Evolutionary conservation across 1,140 invertebrate species (phyloP), one percentile per base, ranked within the genome.

Genomic region (Amphibalanus amphitrite): DNA sequence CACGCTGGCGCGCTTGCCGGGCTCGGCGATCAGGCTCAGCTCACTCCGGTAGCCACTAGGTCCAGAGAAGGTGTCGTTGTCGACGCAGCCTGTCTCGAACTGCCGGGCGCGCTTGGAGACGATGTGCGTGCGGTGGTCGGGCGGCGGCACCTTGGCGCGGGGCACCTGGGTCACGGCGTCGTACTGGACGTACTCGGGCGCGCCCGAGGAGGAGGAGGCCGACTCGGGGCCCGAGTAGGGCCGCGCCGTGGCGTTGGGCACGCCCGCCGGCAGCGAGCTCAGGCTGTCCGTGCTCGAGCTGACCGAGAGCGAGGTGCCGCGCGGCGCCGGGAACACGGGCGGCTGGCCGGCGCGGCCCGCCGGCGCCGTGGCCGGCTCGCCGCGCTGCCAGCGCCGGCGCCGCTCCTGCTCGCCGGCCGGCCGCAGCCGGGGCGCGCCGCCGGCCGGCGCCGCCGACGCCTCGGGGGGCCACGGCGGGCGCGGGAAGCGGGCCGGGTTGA

Each of bases 151-250:
- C 17, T 67, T 67, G 65, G 28, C 65, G 65, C 65, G 65, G n/a
- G 65, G 65, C n/a, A 67, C 65, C 28, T 67, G 65, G 3, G 65
- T 67, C 65, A 67, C n/a, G 3, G 65, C 65, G 28, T 67, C 65
- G 65, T 67, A 67, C 65, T 67, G 65, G 10, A 67, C 65, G 28
- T 67, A 67, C 65, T 67, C 65, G 65, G 65, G 65, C 65, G 65
- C 13, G 47, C 25, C 47, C 47, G 13, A 13, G 47, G 47, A 67
- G 23, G 26, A 0, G 0, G n/a, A 26, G 3, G 23, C n/a, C 8
- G 65, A 10, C 10, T 26, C 65, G 17, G 65, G 65, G 65, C 65
- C 47, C 6, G 47, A 38, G 47, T 59, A 59, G 10, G 47, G 47
- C 47, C 47, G 47, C 47, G 47, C 47, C 47, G 47, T 59, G 47